phyloP scores from a whole-genome alignment of 2,888 invertebrate species.

The Scaptomyza cyrtandrae region DNA sequence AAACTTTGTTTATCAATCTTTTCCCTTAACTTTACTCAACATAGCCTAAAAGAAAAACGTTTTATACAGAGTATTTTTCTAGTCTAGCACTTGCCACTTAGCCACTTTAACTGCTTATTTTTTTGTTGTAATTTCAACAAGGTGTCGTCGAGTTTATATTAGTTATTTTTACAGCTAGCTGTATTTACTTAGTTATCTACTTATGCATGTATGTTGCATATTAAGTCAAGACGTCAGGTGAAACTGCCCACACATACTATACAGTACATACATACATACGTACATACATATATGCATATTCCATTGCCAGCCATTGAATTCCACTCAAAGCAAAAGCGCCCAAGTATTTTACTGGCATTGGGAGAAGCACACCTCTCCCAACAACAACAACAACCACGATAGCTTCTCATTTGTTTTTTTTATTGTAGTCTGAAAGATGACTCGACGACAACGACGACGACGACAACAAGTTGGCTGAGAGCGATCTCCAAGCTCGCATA shows the following conservation, averaged over 20 bases:
- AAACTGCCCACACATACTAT: conserved; percentile 46
- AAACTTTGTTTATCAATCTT: too few species aligned
- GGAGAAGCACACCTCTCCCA: conserved; percentile 30
- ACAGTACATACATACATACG: not conserved
- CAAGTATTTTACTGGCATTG: conserved; percentile 32
- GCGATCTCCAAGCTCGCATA: conserved; percentile 59
- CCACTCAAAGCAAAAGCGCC: conserved; percentile 58
- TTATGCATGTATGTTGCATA: conserved; percentile 4
- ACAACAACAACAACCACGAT: conserved; percentile 19
- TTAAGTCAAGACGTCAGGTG: conserved; percentile 64
- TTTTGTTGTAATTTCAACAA: conserved; percentile 1
- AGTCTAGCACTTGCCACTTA: not conserved
- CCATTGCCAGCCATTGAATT: conserved; percentile 30
- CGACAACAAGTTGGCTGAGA: conserved; percentile 37
- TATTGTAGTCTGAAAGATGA: conserved; percentile 59
- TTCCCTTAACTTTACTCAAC: too few species aligned
- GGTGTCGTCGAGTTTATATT: conserved; percentile 1
- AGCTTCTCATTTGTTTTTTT: conserved; percentile 53
- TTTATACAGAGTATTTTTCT: not conserved
- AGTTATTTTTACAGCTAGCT: not conserved
- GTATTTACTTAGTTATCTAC: conserved; percentile 5
- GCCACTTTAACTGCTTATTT: not conserved
- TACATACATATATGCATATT: conserved; percentile 5
- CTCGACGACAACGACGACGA: conserved; percentile 27
- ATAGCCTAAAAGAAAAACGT: too few species aligned